These are phyloP conservation scores for Scleropages formosus DNA, from an alignment of 2,797 vertebrate genomes.

Conservation along the genomic window DNA sequence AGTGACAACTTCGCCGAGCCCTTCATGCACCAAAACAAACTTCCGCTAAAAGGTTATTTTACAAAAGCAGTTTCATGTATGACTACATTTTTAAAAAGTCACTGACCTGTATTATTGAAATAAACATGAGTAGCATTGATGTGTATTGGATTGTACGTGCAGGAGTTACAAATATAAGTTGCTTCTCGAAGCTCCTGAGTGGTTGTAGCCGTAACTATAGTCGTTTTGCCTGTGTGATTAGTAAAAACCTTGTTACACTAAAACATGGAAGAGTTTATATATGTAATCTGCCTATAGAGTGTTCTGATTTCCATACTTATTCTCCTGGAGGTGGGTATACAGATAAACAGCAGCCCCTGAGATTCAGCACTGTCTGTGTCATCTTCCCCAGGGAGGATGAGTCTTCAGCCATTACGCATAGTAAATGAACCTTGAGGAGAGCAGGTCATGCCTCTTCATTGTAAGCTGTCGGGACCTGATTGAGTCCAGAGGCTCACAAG, in stretches of 20 bases:
- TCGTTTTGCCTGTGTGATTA: neutral
- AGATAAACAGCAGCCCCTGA: neutral
- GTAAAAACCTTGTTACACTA: too few relatives aligned
- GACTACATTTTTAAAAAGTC: neutral
- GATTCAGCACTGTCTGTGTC: neutral
- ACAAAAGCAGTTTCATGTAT: neutral
- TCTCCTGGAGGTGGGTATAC: neutral
- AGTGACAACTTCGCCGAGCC: constrained; percentile 64
- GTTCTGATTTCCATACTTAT: neutral
- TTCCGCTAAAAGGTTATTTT: constrained; percentile 53
- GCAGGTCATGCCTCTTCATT: neutral
- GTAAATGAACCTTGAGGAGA: constrained; percentile 10
- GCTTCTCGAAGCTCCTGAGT: neutral
- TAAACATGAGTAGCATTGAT: neutral
- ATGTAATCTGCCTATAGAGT: neutral
- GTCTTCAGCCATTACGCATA: constrained; percentile 4
- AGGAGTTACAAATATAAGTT: neutral
- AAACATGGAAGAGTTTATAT: neutral
- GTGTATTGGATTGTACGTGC: neutral
- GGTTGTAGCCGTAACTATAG: neutral
- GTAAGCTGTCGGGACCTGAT: neutral
- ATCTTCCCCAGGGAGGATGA: constrained; percentile 3
- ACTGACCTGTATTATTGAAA: neutral
- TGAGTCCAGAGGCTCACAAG: neutral
- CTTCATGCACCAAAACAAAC: constrained; percentile 71